Base-by-base conservation (phyloP, 2,888 invertebrate species). In the Zelleria hepariella region DNA sequence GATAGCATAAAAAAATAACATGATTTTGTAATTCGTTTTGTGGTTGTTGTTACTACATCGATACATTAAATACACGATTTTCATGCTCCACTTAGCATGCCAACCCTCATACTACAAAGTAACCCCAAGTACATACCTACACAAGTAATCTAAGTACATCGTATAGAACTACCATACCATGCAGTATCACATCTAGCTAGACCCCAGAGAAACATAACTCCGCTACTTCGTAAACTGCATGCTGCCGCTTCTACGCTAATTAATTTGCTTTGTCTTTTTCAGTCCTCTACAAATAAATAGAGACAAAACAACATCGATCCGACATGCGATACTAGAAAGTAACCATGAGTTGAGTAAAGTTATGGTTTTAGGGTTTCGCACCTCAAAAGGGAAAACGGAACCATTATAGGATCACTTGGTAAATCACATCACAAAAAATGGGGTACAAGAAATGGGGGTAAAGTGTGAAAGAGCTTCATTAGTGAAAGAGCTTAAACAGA, bases 1-100 rank as follows among this genome's bases (percentile, higher is more conserved):
- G 73, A 63, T 65, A 66, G 83, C 83, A 72, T 73, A 71, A 75
- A 72, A 69, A 65, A 67, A 59, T n/a, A 60, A 26, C 27, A 59
- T 56, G 15, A 25, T 53, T 15, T n/a, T 53, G n/a, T 52, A 52
- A 21, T 52, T 52, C 7, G 52, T 21, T 23, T 6, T 52, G 48
- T 48, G n/a, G n/a, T 7, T 49, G 18, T 20, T 51, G 10, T 23
- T 18, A 1, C 51, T 23, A n/a, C 7, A 51, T 8, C 10, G 51
- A 21, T 2, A 21, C 51, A 51, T 51, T 51, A 21, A 20, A 42
- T n/a, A n/a, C 32, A 42, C 10, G 32, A 42, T 15, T 15, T 32
- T 32, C 32, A 42, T 42, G 32, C 32, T 42, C 21, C 51, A 51
- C 20, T 2, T 20, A 51, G 2, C 51, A 51, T 51, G 51, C 51